These are phyloP conservation scores for Trilocha varians DNA, from an alignment of 2,888 invertebrate species.

Conservation along the genomic window DNA sequence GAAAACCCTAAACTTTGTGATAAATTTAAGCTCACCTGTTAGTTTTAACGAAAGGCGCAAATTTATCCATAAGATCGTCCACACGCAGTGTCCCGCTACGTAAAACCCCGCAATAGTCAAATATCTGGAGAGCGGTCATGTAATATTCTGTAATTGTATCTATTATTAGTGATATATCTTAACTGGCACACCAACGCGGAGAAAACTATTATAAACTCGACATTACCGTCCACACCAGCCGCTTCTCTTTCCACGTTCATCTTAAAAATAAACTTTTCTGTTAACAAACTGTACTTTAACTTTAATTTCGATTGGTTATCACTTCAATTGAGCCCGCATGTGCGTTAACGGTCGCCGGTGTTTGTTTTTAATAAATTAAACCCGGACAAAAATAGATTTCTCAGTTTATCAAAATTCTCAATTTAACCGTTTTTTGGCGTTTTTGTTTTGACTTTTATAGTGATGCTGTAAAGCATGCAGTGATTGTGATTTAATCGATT, in stretches of 20 bases:
- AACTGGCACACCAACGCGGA: conserved; percentile 46
- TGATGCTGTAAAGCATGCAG: conserved; percentile 3
- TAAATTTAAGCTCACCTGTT: conserved; percentile 45
- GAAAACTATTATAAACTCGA: conserved; percentile 34
- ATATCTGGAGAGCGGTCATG: conserved; percentile 58
- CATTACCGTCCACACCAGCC: conserved; percentile 44
- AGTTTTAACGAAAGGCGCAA: conserved; percentile 56
- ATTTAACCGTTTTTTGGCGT: conserved; percentile 1
- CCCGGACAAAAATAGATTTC: conserved; percentile 50
- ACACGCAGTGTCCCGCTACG: conserved; percentile 45
- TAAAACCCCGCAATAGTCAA: conserved; percentile 55
- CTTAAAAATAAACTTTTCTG: conserved; percentile 13
- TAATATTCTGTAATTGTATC: conserved; percentile 52
- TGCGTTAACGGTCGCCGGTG: conserved; percentile 33
- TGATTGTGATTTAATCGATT: conserved; percentile 13
- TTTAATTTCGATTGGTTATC: conserved; percentile 6
- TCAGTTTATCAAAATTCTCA: conserved; percentile 35
- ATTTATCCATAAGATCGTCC: conserved; percentile 57
- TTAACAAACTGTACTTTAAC: conserved; percentile 6
- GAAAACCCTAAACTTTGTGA: not conserved
- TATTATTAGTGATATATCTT: conserved; percentile 32
- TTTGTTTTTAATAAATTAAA: conserved; percentile 51
- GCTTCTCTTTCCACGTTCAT: conserved; percentile 50
- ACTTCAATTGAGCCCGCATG: conserved; percentile 16
- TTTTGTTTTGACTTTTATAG: not conserved